phyloP scores from a whole-genome alignment of 2,797 vertebrate species.

The Kryptolebias ocellatus region DNA sequence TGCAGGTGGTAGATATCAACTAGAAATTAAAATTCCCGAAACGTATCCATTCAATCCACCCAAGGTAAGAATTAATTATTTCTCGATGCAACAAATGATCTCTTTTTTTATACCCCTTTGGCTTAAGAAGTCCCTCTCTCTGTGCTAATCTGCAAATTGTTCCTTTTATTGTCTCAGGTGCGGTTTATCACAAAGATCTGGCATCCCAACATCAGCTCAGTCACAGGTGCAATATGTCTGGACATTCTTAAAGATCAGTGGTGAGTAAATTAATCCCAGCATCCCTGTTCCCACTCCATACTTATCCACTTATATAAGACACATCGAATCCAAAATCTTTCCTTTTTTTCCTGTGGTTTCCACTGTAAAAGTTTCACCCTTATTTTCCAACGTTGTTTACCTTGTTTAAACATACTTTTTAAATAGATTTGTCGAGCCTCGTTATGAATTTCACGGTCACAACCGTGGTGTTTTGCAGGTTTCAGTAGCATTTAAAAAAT shows the following conservation, averaged over 20 bases:
- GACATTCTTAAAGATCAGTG: constrained; percentile 99
- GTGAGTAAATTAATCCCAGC: constrained; percentile 80
- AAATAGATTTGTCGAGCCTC: too few species aligned
- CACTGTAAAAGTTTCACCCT: too few species aligned
- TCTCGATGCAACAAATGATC: neutral
- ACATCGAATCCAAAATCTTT: too few species aligned
- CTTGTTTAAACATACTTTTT: too few species aligned
- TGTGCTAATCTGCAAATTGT: neutral
- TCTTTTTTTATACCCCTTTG: neutral
- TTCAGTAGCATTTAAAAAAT: too few species aligned
- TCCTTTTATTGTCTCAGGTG: constrained; percentile 81
- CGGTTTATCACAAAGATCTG: constrained; percentile 99
- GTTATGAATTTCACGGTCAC: too few species aligned
- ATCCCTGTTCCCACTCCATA: neutral
- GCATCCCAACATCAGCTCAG: constrained; percentile 99
- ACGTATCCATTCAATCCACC: constrained; percentile 99
- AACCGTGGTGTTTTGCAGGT: too few species aligned
- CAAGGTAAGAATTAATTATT: constrained; percentile 84
- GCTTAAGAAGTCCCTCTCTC: neutral
- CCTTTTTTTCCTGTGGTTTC: too few species aligned
- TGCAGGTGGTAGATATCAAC: constrained; percentile 94
- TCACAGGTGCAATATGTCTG: constrained; percentile 99
- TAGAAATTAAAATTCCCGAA: constrained; percentile 99
- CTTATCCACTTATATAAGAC: neutral
- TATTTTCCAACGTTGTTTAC: too few species aligned